Conservation (phyloP, 2,888 invertebrate genomes). For the Epinotia ramella region DNA sequence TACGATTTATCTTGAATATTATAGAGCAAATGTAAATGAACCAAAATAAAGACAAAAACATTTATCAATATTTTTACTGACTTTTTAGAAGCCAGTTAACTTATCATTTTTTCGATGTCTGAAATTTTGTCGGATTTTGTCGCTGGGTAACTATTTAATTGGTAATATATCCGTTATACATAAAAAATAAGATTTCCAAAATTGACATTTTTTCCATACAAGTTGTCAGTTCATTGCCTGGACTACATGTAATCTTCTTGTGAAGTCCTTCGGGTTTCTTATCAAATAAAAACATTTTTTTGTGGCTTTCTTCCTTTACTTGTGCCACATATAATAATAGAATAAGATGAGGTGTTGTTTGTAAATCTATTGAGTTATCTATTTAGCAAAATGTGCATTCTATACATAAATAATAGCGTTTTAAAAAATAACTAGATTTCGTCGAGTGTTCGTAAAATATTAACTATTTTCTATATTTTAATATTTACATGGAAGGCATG, state of each 20-base stretch:
- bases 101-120: no score
- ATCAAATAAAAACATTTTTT: background rate
- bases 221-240: no score
- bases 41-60: no score
- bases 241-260: background rate
- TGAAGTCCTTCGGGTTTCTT: background rate
- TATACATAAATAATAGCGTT: slow-evolving; percentile 39
- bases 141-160: no score
- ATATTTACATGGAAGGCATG: slow-evolving; percentile 81
- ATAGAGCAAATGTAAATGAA: no score
- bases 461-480: slow-evolving; percentile 47
- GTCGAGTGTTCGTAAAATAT: slow-evolving; percentile 46
- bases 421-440: slow-evolving; percentile 40
- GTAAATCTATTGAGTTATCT: slow-evolving; percentile 41
- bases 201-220: no score
- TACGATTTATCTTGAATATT: no score
- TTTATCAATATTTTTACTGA: no score
- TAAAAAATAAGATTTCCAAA: no score
- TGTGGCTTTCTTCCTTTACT: slow-evolving; percentile 8
- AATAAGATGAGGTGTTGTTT: slow-evolving; percentile 33
- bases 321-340: slow-evolving; percentile 20
- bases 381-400: slow-evolving; percentile 42
- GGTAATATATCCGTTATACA: no score
- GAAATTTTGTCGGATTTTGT: no score
- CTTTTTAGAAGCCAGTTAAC: no score